These are phyloP conservation scores for Pharmacophagus antenor DNA, from an alignment of 2,888 invertebrate genomes.

Conservation along the genomic window DNA sequence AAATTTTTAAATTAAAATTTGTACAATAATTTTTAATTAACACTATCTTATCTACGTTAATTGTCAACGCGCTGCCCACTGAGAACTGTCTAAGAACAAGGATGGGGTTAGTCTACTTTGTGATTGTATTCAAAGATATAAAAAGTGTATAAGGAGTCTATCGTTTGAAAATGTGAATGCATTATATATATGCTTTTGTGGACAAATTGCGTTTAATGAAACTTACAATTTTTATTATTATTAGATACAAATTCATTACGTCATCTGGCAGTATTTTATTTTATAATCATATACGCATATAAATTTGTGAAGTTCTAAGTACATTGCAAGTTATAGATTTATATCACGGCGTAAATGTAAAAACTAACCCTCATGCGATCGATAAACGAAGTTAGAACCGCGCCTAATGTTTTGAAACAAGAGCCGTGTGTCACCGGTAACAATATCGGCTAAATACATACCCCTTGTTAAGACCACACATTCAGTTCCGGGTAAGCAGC, in stretches of 20 bases:
- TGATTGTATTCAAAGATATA: too few relatives aligned
- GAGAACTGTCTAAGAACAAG: too few relatives aligned
- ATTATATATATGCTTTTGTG: too few relatives aligned
- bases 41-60: too few relatives aligned
- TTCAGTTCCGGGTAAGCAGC: constrained; percentile 33
- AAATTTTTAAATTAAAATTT: too few relatives aligned
- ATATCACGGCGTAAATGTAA: background rate
- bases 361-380: constrained; percentile 1
- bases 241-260: background rate
- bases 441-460: constrained; percentile 28
- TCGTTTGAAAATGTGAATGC: too few relatives aligned
- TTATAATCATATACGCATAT: background rate
- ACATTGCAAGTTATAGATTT: background rate
- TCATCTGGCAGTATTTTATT: background rate
- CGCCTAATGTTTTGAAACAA: constrained; percentile 21
- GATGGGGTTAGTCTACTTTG: too few relatives aligned
- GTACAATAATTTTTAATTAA: too few relatives aligned
- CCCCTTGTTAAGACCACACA: constrained; percentile 31
- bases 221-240: background rate
- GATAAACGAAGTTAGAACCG: constrained; percentile 13
- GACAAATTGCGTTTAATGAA: background rate
- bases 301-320: background rate
- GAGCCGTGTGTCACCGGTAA: constrained; percentile 26
- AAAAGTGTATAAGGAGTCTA: too few relatives aligned
- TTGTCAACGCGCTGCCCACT: too few relatives aligned